These are phyloP conservation scores for Hemicrepidius hirtus DNA, from an alignment of 2,888 invertebrate genomes.

Conservation along the genomic window DNA sequence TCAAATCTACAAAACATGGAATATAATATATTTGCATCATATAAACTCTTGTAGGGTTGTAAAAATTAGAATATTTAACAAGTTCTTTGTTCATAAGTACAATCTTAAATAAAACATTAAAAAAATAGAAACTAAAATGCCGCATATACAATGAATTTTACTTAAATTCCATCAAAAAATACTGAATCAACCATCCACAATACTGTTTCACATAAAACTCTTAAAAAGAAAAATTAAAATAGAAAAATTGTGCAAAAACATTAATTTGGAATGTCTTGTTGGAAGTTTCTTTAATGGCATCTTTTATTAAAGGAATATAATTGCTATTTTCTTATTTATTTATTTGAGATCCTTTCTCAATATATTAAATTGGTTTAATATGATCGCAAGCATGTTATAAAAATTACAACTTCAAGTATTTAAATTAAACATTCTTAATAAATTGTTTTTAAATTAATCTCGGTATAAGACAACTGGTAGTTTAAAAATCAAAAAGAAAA, in stretches of 20 bases:
- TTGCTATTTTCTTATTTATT: slow-evolving; percentile 44
- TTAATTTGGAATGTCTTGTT: slow-evolving; percentile 50
- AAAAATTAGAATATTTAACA: slow-evolving; percentile 70
- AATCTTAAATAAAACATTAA: slow-evolving; percentile 59
- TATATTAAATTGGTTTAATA: slow-evolving; percentile 41
- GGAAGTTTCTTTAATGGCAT: slow-evolving; percentile 44
- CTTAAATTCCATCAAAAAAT: slow-evolving; percentile 38
- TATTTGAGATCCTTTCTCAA: slow-evolving; percentile 50
- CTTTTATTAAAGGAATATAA: slow-evolving; percentile 45
- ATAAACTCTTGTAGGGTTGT: slow-evolving; percentile 70
- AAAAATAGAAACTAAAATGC: slow-evolving; percentile 49
- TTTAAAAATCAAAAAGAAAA: no score
- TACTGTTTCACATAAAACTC: slow-evolving; percentile 42
- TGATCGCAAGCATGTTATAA: slow-evolving; percentile 38
- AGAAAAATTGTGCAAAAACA: slow-evolving; percentile 29
- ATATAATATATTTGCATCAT: slow-evolving; percentile 67
- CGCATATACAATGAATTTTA: slow-evolving; percentile 32
- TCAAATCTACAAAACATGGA: slow-evolving; percentile 70
- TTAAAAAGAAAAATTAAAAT: slow-evolving; percentile 13
- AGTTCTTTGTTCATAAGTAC: slow-evolving; percentile 69
- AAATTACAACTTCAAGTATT: slow-evolving; percentile 34
- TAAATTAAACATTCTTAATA: neutral
- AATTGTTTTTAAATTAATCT: neutral
- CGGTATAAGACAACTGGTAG: no score
- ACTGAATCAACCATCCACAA: slow-evolving; percentile 44